Base-by-base conservation (phyloP, 1,140 invertebrate species). In the Nasonia vitripennis region DNA sequence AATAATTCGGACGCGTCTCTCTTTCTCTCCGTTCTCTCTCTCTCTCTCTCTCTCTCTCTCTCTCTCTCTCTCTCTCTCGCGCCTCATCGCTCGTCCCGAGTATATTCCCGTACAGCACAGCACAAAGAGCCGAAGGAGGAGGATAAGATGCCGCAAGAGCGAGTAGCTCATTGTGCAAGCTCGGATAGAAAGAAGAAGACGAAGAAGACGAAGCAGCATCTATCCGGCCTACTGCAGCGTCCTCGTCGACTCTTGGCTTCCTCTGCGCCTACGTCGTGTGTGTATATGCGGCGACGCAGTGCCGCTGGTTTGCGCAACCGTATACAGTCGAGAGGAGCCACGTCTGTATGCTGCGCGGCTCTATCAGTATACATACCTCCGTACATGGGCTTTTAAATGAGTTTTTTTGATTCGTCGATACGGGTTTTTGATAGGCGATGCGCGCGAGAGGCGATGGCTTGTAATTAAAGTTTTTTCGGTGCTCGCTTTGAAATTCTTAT, bases 91-190 rank as follows among this genome's bases (percentile, higher is more conserved):
- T 17, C 55, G 55, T 62, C 17, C 17, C 55, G 55, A 20, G 5
- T 45, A 9, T 45, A 45, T 45, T 45, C 10, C 68, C 4, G 1
- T 31, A 71, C 1, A 17, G 17, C 31, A 71, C 7, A 17, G 17
- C 31, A 75, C 73, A 45, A 23, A 75, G 73, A 75, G 14, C 10
- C 31, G 55, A 62, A 34, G 78, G 67, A 41, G 78, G 62, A 68
- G 78, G 34, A 70, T 62, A 20, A 81, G 34, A 70, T 81, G 78
- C 78, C 67, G 67, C 78, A 70, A 81, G 20, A 23, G 37, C 41
- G 37, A 77, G 34, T 68, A 37, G 78, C 68, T 68, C 62, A 70
- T 81, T 81, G 78, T 81, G 78, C 78, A 81, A 81, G 62, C n/a
- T 45, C 70, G 70, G 23, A 62, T 62, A n/a, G 55, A 62, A 62